Conservation (phyloP, 2,113 vertebrate genomes). For the Vidua macroura region DNA sequence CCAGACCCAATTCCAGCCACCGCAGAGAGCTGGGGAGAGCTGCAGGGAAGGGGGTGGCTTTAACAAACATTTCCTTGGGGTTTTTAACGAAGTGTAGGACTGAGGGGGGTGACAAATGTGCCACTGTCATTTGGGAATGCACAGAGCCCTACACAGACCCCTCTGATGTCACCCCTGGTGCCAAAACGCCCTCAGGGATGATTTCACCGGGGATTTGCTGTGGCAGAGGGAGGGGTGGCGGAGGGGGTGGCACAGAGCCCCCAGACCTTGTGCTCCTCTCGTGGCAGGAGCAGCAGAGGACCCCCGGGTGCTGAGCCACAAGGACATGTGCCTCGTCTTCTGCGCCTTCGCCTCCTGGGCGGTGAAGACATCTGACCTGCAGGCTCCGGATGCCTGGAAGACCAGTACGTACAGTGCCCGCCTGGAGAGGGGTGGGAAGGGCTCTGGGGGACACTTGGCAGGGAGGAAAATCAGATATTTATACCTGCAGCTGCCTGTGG, state of each 20-base stretch:
- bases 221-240: background rate
- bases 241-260: rapidly evolving
- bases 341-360: conserved; percentile 96
- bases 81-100: background rate
- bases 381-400: conserved; percentile 90
- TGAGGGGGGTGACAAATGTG: rapidly evolving
- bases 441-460: rapidly evolving
- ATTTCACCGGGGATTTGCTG: background rate
- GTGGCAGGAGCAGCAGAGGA: conserved; percentile 27
- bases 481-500: background rate
- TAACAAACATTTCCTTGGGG: too few relatives aligned
- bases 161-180: background rate
- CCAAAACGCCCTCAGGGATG: rapidly evolving
- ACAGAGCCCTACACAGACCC: rapidly evolving
- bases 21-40: background rate
- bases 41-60: background rate
- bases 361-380: conserved; percentile 86
- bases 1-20: background rate
- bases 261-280: background rate
- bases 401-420: conserved; percentile 76
- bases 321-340: conserved; percentile 92
- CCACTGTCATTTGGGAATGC: rapidly evolving
- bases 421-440: background rate
- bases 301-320: conserved; percentile 63
- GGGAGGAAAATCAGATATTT: background rate